A percentile compares a stretch with the other conserved stretches of the same genome.
Conservation (phyloP, 2,888 invertebrate species). For the Lepidonotus clava region DNA sequence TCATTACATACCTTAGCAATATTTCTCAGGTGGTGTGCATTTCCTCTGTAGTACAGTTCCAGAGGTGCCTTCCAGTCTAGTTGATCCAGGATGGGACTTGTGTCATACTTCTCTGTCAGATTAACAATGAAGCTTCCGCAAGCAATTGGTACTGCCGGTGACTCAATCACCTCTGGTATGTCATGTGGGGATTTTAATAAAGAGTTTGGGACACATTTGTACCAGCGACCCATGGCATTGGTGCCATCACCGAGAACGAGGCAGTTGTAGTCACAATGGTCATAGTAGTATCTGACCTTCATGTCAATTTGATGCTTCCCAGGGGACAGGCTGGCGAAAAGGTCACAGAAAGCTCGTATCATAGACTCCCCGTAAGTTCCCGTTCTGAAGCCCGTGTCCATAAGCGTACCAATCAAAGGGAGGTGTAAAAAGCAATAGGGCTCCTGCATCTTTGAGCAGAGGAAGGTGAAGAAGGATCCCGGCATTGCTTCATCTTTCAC, state of each 20-base stretch:
- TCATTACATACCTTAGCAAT: conserved; percentile 55
- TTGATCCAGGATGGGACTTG: background rate
- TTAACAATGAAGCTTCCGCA: conserved; percentile 35
- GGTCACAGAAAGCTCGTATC: conserved; percentile 29
- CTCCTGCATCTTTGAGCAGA: conserved; percentile 45
- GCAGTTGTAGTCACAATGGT: conserved; percentile 55
- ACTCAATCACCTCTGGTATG: background rate
- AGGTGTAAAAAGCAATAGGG: conserved; percentile 57
- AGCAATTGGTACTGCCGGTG: background rate
- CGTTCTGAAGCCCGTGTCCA: conserved; percentile 42
- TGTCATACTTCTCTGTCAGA: conserved; percentile 1
- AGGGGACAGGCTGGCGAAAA: conserved; percentile 17
- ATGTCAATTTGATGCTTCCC: conserved; percentile 51
- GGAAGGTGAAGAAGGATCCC: conserved; percentile 58
- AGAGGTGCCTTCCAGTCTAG: conserved; percentile 53
- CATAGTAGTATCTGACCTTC: conserved; percentile 44
- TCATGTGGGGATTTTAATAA: conserved; percentile 46
- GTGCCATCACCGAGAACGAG: conserved; percentile 47
- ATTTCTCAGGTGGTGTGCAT: background rate
- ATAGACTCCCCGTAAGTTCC: conserved; percentile 46
- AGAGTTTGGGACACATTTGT: conserved; percentile 31
- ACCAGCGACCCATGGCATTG: conserved; percentile 55
- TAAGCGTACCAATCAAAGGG: conserved; percentile 48
- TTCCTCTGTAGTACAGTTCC: conserved; percentile 2
- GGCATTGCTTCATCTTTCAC: conserved; percentile 5